Evolutionary conservation across 2,113 vertebrate genomes (phyloP), one percentile per base, ranked within the genome.

Genomic region (Malurus cyaneus): DNA sequence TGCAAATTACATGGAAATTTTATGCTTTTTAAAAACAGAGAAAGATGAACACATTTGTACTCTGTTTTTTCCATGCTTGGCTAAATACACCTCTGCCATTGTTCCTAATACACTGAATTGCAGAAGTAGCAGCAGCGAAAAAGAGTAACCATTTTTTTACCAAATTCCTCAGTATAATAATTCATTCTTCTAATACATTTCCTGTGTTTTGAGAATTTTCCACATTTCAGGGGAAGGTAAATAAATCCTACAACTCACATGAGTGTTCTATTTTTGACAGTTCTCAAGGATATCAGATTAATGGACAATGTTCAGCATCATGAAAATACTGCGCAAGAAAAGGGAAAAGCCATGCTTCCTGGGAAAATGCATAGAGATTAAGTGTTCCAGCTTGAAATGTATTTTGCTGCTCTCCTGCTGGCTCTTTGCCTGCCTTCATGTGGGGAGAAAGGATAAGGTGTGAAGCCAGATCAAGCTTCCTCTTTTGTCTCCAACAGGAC

Each of bases 251-350:
- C 69, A 91, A 76, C 74, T 93, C 80, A 89, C 72, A 92, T 13
- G 59, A 90, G 78, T 65, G 79, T 76, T 88, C 87, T 66, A 83
- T 71, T 96, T 90, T 92, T 93, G 95, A 95, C 91, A 86, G 85
- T 97, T 96, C 93, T 94, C 92, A 94, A 93, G 91, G 85, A 94
- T 96, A 96, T 95, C 94, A 94, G 72, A 93, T 93, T 84, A 93
- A 97, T 74, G 67, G 81, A 44, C 77, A 83, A 50, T 0, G 0
- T 76, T 96, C 73, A 78, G 64, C 24, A 79, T 50, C 82, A 69
- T 24, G 24, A 88, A 91, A 93, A 89, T 36, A 60, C 23, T 4
- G 1, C 39, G 61, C 31, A 88, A 82, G 88, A 62, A 66, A 89
- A 84, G 80, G 89, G 59, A 64, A 93, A 96, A 94, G 82, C 73